phyloP scores from a whole-genome alignment of 2,797 vertebrate species.

The Triplophysa yarkandensis region DNA sequence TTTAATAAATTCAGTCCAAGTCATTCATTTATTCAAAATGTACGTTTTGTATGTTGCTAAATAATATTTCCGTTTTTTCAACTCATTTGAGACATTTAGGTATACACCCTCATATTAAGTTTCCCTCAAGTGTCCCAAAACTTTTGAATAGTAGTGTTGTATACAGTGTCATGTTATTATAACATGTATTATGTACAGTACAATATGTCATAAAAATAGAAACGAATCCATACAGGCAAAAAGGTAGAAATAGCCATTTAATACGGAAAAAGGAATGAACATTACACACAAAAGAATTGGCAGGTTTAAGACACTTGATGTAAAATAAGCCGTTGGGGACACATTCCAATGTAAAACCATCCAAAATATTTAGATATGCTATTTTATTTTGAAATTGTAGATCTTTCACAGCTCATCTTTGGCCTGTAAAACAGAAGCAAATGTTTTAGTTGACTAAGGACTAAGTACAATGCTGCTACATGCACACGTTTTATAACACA shows the following conservation, averaged over 20 bases:
- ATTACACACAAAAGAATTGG: constrained; percentile 32
- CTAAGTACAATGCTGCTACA: constrained; percentile 4
- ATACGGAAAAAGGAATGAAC: constrained; percentile 26
- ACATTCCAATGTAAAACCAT: constrained; percentile 43
- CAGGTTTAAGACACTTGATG: constrained; percentile 59
- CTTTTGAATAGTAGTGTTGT: no score
- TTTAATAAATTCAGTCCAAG: no score
- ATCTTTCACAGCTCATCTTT: constrained; percentile 67
- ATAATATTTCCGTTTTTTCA: no score
- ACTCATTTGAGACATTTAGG: no score
- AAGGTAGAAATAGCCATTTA: constrained; percentile 35
- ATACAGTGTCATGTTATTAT: no score
- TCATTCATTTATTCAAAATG: no score
- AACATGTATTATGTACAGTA: no score
- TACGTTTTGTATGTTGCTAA: no score
- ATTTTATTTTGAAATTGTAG: constrained; percentile 7
- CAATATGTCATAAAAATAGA: no score
- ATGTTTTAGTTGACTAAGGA: background rate
- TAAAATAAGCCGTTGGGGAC: constrained; percentile 43
- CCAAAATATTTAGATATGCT: background rate
- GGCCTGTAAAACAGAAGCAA: constrained; percentile 35
- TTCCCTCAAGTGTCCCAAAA: no score
- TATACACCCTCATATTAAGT: no score
- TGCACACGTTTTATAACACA: background rate
- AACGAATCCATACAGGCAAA: no score